phyloP scores from a whole-genome alignment of 2,888 invertebrate species.

The Ethmia dodecea region DNA sequence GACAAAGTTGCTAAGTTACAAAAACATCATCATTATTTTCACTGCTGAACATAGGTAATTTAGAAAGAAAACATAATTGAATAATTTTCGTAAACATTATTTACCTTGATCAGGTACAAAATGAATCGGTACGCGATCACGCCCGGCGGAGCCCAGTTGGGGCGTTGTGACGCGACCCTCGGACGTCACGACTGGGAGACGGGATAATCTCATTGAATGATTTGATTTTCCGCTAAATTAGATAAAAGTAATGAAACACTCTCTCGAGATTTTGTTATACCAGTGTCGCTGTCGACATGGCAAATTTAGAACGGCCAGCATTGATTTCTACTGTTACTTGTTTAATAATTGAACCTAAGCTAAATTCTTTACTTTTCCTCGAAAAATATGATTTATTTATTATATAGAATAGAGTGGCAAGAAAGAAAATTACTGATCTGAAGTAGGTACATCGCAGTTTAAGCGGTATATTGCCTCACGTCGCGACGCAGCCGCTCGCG shows the following conservation, averaged over 20 bases:
- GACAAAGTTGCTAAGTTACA: too few relatives aligned
- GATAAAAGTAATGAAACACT: conserved; percentile 73
- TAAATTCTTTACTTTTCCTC: too few relatives aligned
- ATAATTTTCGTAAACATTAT: too few relatives aligned
- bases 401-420: too few relatives aligned
- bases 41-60: too few relatives aligned
- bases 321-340: too few relatives aligned
- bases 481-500: conserved; percentile 29
- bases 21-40: too few relatives aligned
- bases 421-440: too few relatives aligned
- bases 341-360: background rate
- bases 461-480: conserved; percentile 38
- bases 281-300: conserved; percentile 33
- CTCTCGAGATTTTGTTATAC: conserved; percentile 39
- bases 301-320: conserved; percentile 33
- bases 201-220: conserved; percentile 72
- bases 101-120: too few relatives aligned
- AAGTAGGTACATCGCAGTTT: conserved; percentile 50
- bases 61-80: too few relatives aligned
- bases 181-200: conserved; percentile 28
- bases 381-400: too few relatives aligned
- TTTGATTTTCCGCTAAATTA: conserved; percentile 76
- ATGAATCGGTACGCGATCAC: background rate
- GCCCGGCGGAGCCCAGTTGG: conserved; percentile 21
- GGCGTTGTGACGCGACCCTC: conserved; percentile 10